A percentile compares a stretch with the other conserved stretches of the same genome.
Evolutionary conservation across 2,113 vertebrate genomes (phyloP).

Genomic region (Oncorhynchus mykiss): DNA sequence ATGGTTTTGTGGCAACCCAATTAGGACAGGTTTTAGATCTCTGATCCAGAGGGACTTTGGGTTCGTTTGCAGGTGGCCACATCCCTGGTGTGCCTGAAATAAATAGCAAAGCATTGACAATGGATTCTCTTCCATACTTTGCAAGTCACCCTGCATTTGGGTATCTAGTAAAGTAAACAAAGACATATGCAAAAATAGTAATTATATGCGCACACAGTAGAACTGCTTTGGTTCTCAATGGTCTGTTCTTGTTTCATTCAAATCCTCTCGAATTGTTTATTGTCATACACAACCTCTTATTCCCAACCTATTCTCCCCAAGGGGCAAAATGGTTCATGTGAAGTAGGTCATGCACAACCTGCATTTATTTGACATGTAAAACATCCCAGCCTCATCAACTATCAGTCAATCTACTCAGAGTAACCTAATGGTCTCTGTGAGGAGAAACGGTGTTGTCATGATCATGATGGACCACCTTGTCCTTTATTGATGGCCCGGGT

Average conservation of each 20-base stretch:
- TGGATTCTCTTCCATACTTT: constrained; percentile 30
- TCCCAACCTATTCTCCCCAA: not conserved
- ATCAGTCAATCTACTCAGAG: not conserved
- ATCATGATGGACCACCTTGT: not conserved
- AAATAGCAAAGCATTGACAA: constrained; percentile 17
- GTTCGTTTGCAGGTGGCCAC: constrained; percentile 41
- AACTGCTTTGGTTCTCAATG: not conserved
- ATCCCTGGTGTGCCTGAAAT: constrained; percentile 42
- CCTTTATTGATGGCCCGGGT: not conserved
- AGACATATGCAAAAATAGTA: not conserved
- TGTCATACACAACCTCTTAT: not conserved
- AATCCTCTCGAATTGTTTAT: not conserved
- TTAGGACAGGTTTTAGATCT: constrained; percentile 20
- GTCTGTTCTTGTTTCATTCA: not conserved
- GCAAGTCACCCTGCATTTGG: not conserved
- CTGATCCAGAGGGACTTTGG: constrained; percentile 33
- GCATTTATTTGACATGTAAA: not conserved
- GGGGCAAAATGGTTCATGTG: not conserved
- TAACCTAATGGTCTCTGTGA: constrained; percentile 1
- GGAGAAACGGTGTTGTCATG: not conserved
- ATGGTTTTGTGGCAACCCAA: constrained; percentile 41
- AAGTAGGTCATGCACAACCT: not conserved
- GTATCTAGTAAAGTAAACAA: constrained; percentile 4
- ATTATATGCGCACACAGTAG: not conserved
- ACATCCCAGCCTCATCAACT: constrained; percentile 6